Evolutionary conservation across 92 coral and sea anemone genomes (phyloP), one percentile per base, ranked within the genome.

Genomic region (Desmophyllum pertusum): DNA sequence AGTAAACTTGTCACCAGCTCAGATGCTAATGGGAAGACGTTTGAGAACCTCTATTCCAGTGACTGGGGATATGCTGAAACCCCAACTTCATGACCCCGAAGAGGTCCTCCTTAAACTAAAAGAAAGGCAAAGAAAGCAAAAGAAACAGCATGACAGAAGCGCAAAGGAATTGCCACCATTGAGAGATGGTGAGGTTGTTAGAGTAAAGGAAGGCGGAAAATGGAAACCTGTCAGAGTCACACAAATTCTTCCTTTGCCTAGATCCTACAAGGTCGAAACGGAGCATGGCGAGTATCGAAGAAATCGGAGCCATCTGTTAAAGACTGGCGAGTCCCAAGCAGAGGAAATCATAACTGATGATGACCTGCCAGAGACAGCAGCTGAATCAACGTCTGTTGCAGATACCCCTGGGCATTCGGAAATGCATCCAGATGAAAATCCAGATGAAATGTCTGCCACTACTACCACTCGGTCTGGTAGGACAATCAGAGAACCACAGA

Each of bases 161-260:
- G 77, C 78, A 15, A 82, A 79, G 70, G 76, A 41, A 73, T 66
- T 85, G 68, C 86, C 86, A 31, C 87, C 84, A 51, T 70, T 91
- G 72, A 73, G 38, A 68, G 70, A 88, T 27, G 93, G 88, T 31
- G 93, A 90, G 52, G 41, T 76, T 35, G 93, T 86, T 6, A 51
- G 84, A 69, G 73, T 78, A 30, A 78, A 38, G 23, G 77, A 65
- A 37, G 75, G 67, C 73, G 40, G 31, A 31, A 73, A 73, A 82
- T 75, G 88, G 82, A 75, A 75, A 46, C 88, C 71, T 50, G 88
- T 57, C 38, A 73, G 36, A 64, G 73, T 78, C 38, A 78, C 83
- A 78, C 66, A 76, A 63, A 33, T n/a, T n/a, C n/a, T n/a, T n/a
- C n/a, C n/a, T n/a, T n/a, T n/a, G n/a, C n/a, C n/a, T n/a, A n/a